Evolutionary conservation across 2,797 vertebrate genomes (phyloP).

Genomic region (Urosaurus nigricauda): DNA sequence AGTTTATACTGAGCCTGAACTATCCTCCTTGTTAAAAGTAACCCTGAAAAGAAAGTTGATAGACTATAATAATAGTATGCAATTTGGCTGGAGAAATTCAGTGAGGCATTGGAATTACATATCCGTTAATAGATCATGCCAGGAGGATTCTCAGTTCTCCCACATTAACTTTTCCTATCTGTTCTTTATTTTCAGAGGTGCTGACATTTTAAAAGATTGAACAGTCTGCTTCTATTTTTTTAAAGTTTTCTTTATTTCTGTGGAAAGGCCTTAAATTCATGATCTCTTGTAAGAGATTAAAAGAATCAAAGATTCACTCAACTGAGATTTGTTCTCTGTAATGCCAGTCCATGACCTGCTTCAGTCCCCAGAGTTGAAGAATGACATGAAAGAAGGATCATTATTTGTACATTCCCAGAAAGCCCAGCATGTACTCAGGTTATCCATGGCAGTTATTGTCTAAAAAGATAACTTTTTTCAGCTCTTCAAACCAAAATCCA

Average conservation of each 20-base stretch:
- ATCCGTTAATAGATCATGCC: slow-evolving; percentile 2
- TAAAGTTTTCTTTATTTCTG: background rate
- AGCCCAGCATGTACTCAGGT: too few relatives aligned
- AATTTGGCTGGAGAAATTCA: slow-evolving; percentile 11
- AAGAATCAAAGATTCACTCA: background rate
- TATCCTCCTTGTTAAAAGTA: slow-evolving; percentile 29
- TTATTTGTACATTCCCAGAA: background rate
- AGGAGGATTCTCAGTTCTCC: slow-evolving; percentile 3
- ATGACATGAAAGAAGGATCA: too few relatives aligned
- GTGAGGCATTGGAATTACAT: slow-evolving; percentile 32
- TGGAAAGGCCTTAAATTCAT: background rate
- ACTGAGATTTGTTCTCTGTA: background rate
- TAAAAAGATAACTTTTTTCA: too few relatives aligned
- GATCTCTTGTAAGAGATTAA: background rate
- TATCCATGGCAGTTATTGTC: too few relatives aligned
- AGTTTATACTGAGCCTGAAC: slow-evolving; percentile 31
- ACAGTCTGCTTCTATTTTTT: background rate
- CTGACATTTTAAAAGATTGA: slow-evolving; percentile 3
- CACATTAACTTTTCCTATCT: background rate
- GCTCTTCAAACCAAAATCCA: too few relatives aligned
- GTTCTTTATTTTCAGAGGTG: background rate
- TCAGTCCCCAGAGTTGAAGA: too few relatives aligned
- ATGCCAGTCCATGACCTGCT: background rate
- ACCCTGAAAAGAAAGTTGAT: slow-evolving; percentile 12
- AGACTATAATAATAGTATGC: background rate